These are phyloP conservation scores for Mustela erminea DNA, from an alignment of 2,797 vertebrate genomes.

Conservation along the genomic window DNA sequence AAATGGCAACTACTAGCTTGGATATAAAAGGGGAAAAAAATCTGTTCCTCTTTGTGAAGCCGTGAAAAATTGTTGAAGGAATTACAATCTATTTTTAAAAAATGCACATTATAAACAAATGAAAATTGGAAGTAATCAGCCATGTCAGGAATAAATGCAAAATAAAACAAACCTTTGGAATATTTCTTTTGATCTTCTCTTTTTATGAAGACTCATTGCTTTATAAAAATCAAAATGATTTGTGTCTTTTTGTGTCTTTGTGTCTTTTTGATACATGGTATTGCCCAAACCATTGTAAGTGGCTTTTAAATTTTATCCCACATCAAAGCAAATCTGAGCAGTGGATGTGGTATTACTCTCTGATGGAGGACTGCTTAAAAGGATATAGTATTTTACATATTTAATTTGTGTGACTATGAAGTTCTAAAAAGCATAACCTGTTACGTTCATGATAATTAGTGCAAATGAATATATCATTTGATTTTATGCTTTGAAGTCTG, in stretches of 20 bases:
- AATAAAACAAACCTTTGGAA: neutral
- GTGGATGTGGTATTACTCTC: neutral
- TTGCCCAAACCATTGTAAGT: neutral
- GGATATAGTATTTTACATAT: conserved; percentile 38
- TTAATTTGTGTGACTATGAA: conserved; percentile 36
- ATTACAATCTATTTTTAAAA: conserved; percentile 48
- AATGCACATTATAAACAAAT: neutral
- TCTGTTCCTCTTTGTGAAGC: conserved; percentile 7
- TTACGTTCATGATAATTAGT: conserved; percentile 53
- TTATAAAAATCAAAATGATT: conserved; percentile 44
- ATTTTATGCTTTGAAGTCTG: conserved; percentile 49
- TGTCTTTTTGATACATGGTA: neutral
- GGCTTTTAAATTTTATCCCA: conserved; percentile 43
- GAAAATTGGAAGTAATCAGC: conserved; percentile 42
- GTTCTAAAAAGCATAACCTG: conserved; percentile 45
- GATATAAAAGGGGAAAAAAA: neutral
- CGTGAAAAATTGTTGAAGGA: conserved; percentile 39
- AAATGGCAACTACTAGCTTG: neutral
- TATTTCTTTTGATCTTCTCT: conserved; percentile 54
- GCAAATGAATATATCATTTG: conserved; percentile 40
- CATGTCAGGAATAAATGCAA: conserved; percentile 7
- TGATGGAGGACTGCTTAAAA: conserved; percentile 12
- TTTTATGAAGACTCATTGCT: neutral
- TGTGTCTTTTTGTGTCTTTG: conserved; percentile 28
- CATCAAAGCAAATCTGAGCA: conserved; percentile 31